Evolutionary conservation across 2,888 invertebrate genomes (phyloP).

Genomic region (Sphaerophoria taeniata): DNA sequence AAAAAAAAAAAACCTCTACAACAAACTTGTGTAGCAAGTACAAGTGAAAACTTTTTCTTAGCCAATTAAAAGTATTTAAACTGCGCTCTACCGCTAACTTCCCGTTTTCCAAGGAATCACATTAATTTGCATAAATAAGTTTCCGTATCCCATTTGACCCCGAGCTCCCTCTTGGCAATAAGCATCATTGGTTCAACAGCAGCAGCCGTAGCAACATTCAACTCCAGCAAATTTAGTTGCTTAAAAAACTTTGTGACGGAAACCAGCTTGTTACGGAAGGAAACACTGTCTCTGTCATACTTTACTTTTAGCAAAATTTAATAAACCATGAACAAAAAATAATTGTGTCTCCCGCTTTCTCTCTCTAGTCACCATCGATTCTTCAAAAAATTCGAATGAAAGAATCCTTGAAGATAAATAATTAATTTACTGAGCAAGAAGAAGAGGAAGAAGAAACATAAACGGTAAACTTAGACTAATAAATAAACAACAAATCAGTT

Average conservation of each 20-base stretch:
- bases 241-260: constrained; percentile 28
- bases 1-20: too few relatives aligned
- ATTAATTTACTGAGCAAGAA: too few relatives aligned
- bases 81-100: constrained; percentile 39
- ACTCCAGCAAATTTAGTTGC: constrained; percentile 1
- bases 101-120: constrained; percentile 35
- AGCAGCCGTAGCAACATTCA: too few relatives aligned
- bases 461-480: too few relatives aligned
- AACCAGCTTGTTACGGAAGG: constrained; percentile 41
- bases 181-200: too few relatives aligned
- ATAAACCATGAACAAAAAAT: constrained; percentile 18
- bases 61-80: constrained; percentile 63
- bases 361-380: too few relatives aligned
- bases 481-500: too few relatives aligned
- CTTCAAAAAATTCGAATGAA: too few relatives aligned
- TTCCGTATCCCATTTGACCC: neutral
- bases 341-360: too few relatives aligned
- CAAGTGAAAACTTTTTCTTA: constrained; percentile 32
- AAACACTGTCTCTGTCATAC: constrained; percentile 27
- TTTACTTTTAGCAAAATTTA: constrained; percentile 17
- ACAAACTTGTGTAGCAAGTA: neutral
- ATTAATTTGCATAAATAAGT: constrained; percentile 53
- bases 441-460: too few relatives aligned
- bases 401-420: too few relatives aligned
- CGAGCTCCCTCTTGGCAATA: too few relatives aligned